These are phyloP conservation scores for Condylura cristata DNA, from an alignment of 2,113 vertebrate species.

Conservation along the genomic window DNA sequence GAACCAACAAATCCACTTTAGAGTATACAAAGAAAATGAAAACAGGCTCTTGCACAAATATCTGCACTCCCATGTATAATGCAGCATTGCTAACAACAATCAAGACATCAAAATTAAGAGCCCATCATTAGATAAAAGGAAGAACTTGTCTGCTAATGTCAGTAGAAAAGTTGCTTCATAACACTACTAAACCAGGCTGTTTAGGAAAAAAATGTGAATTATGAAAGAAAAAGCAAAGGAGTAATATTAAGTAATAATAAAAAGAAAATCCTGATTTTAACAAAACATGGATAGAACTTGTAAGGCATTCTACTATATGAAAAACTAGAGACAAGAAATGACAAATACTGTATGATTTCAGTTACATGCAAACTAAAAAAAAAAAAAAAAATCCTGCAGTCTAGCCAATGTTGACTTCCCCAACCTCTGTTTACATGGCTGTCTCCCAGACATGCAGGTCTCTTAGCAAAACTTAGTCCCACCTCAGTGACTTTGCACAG, in stretches of 20 bases:
- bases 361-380: neutral
- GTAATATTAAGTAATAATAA: neutral
- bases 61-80: too few species aligned
- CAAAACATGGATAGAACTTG: neutral
- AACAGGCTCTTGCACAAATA: neutral
- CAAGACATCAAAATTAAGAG: too few species aligned
- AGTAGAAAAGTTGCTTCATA: too few species aligned
- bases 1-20: neutral
- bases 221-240: too few species aligned
- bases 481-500: neutral
- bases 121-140: too few species aligned
- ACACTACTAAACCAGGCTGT: too few species aligned
- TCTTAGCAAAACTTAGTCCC: too few species aligned
- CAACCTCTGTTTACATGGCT: neutral
- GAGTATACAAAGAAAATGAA: neutral
- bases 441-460: too few species aligned
- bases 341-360: neutral
- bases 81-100: neutral
- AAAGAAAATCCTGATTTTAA: neutral
- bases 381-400: neutral
- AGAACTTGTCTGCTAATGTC: too few species aligned
- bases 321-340: neutral
- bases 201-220: too few species aligned
- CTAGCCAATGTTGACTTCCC: neutral
- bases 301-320: neutral